Evolutionary conservation across 1,140 invertebrate genomes (phyloP), one percentile per base, ranked within the genome.

Genomic region (Pachypeltis micranthus): DNA sequence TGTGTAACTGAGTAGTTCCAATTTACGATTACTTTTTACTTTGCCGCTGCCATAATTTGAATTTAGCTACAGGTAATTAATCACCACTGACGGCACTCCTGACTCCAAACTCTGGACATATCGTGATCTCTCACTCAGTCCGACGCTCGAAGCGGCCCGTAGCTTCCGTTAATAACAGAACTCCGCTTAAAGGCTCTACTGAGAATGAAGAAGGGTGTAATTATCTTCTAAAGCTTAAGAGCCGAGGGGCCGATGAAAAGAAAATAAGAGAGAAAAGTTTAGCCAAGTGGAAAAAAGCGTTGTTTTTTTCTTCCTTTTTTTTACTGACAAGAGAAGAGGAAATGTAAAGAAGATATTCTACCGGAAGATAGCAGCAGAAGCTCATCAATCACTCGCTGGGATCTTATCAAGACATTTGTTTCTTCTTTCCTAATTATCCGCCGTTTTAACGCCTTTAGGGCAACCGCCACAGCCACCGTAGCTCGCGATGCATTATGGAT

Each of bases 341-440:
- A 51, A 51, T 51, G 23, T 51, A 51, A 51, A 51, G 12, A 51
- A 51, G 47, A 51, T 51, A 51, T 51, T 51, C 47, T 16, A 51
- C 47, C 21, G 23, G 47, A 51, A 51, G 23, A n/a, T n/a, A n/a
- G n/a, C n/a, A n/a, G n/a, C n/a, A 21, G 21, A 21, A 51, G 47
- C 47, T 51, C 47, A 51, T 51, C 47, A 51, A 51, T 51, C 47
- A 51, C 47, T 51, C 47, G 7, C 12, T 21, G 7, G 12, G 47
- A 19, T n/a, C 29, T 31, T 31, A 59, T 59, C 57, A 59, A 59
- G 57, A 59, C 57, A 59, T 28, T 59, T 59, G 29, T 31, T 59
- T 14, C 25, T 59, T 51, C 19, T 28, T 34, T 59, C 57, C 57
- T 59, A 59, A 59, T 59, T 59, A 59, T 59, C 57, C 57, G 24